These are phyloP conservation scores for Penaeus monodon DNA, from an alignment of 2,888 invertebrate species.

Conservation along the genomic window DNA sequence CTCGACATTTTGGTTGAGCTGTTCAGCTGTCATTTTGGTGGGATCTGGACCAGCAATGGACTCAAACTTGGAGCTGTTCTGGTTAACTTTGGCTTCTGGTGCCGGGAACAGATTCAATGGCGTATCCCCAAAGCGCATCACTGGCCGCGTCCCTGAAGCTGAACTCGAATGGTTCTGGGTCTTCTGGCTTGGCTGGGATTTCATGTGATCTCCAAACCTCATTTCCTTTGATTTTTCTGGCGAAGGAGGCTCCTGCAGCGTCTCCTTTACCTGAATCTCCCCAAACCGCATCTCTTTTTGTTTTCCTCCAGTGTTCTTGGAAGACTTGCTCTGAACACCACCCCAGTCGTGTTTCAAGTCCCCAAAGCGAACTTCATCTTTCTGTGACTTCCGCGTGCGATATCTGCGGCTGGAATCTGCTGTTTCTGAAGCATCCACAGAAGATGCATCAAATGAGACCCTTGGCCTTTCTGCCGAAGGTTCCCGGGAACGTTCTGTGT, in stretches of 20 bases:
- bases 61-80: conserved; percentile 64
- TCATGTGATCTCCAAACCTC: conserved; percentile 35
- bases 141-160: conserved; percentile 39
- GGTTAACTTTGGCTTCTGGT: conserved; percentile 13
- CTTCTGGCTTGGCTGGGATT: conserved; percentile 9
- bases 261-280: conserved; percentile 49
- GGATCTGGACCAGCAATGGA: conserved; percentile 64
- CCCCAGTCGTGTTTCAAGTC: conserved; percentile 65
- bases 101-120: conserved; percentile 58
- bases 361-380: conserved; percentile 64
- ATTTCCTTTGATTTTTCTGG: conserved; percentile 29
- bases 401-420: conserved; percentile 40
- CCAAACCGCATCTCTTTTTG: conserved; percentile 63
- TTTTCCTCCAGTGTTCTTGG: conserved; percentile 47
- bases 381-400: conserved; percentile 40
- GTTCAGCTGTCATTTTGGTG: conserved; percentile 63
- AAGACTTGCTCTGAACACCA: conserved; percentile 48
- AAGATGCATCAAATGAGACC: conserved; percentile 52
- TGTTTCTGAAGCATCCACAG: conserved; percentile 46
- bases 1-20: conserved; percentile 64
- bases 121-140: conserved; percentile 61
- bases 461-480: conserved; percentile 50
- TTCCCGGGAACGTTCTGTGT: conserved; percentile 29
- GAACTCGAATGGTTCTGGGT: conserved; percentile 16
- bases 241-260: conserved; percentile 7